Evolutionary conservation across 1,140 invertebrate genomes (phyloP), one percentile per base, ranked within the genome.

Genomic region (Drosophila lacertosa): DNA sequence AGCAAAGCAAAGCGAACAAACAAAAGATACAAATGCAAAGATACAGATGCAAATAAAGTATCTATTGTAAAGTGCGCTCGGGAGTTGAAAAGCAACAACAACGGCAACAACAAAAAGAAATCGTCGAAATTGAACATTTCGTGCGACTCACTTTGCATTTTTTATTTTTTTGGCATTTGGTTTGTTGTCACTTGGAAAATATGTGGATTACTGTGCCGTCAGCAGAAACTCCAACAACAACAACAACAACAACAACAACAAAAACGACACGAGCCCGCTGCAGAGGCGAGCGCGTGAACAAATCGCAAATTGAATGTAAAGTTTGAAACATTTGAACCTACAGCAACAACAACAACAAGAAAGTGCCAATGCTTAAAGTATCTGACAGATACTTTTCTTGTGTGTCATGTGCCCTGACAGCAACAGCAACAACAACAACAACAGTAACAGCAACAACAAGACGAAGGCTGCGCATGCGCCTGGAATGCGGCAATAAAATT

Each of bases 401-500:
- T 57, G 68, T 77, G 81, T 74, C 81, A 86, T 74, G 77, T 83
- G 79, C 73, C 67, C 37, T 44, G 51, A 57, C 39, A 45, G 29
- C 65, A 73, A 57, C 74, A 70, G 59, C 51, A 71, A 39, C 53
- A 71, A 24, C 32, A 60, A 60, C 16, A 16, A 32, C 65, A 32
- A 78, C 47, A 70, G 32, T 47, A 22, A 18, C 44, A 45, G 35
- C 22, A 7, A 29, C 54, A 62, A 51, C 18, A 18, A 24, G 51
- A 47, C 18, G 39, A 48, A 10, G 29, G 58, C 66, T 63, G 13
- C 48, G 48, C 35, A 42, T 57, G 72, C 79, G 84, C 83, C 86
- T 89, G 26, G 81, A 88, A 70, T 77, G 84, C 79, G 67, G 73
- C 80, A 89, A 89, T 74, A 82, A 66, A 70, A 81, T 77, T 74